Evolutionary conservation across 1,140 invertebrate genomes (phyloP).

Genomic region (Marisa cornuarietis): DNA sequence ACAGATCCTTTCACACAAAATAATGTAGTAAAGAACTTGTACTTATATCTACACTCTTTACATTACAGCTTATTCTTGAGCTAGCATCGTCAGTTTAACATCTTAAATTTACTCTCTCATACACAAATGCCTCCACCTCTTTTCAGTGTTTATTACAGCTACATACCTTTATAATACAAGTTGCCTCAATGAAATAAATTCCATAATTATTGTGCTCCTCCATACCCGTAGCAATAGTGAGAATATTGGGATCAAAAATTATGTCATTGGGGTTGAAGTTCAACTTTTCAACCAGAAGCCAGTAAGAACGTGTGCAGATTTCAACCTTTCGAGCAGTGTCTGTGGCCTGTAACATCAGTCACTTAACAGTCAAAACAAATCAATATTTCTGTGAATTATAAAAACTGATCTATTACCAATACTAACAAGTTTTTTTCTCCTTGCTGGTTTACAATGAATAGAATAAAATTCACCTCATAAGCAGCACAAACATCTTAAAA

Average conservation of each 20-base stretch:
- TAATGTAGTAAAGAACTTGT: background rate
- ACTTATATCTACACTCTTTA: background rate
- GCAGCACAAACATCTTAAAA: too few species aligned
- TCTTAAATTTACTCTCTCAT: too few species aligned
- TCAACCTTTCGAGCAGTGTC: conserved; percentile 70
- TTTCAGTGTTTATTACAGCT: background rate
- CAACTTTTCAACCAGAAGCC: conserved; percentile 68
- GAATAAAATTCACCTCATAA: too few species aligned
- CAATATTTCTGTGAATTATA: background rate
- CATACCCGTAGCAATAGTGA: conserved; percentile 75
- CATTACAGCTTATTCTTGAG: background rate
- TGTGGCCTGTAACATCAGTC: conserved; percentile 64
- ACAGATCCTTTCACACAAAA: too few species aligned
- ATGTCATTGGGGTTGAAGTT: conserved; percentile 73
- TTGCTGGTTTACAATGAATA: background rate
- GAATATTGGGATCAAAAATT: conserved; percentile 76
- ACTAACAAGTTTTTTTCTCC: background rate
- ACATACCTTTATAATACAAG: conserved; percentile 67
- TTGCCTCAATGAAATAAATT: conserved; percentile 72
- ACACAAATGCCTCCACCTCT: background rate
- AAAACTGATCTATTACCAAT: background rate
- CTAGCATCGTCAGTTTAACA: background rate
- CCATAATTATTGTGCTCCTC: conserved; percentile 74
- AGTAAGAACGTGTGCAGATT: conserved; percentile 71
- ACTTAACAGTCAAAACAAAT: background rate